A percentile compares a stretch with the other conserved stretches of the same genome.
Conservation (phyloP, 2,113 vertebrate species). For the Myotis yumanensis region DNA sequence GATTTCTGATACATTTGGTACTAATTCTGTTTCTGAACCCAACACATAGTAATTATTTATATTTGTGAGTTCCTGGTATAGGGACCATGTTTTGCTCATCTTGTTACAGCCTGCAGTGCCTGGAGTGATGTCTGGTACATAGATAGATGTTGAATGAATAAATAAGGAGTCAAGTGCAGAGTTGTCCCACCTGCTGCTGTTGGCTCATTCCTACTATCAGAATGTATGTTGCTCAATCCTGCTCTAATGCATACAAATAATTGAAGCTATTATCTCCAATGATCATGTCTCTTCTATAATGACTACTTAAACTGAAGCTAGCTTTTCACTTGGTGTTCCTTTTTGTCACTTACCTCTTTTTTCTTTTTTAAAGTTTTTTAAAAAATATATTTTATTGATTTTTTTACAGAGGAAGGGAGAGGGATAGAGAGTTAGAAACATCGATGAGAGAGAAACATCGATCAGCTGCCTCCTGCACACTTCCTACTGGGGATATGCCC, state of each 20-base stretch:
- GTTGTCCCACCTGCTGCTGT: background rate
- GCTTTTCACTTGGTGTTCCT: background rate
- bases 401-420: no score
- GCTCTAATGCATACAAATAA: background rate
- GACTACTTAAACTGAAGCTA: background rate
- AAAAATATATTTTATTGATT: no score
- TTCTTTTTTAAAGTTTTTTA: background rate
- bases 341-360: background rate
- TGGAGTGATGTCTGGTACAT: background rate
- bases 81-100: background rate
- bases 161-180: background rate
- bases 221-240: background rate
- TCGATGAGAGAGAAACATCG: no score
- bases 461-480: no score
- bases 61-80: background rate
- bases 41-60: background rate
- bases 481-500: no score
- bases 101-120: background rate
- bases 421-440: no score
- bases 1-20: background rate
- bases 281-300: background rate
- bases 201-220: background rate
- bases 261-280: background rate
- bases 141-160: background rate
- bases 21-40: background rate